These are phyloP conservation scores for Ceratina japonica DNA, from an alignment of 1,140 invertebrate genomes.

Conservation along the genomic window DNA sequence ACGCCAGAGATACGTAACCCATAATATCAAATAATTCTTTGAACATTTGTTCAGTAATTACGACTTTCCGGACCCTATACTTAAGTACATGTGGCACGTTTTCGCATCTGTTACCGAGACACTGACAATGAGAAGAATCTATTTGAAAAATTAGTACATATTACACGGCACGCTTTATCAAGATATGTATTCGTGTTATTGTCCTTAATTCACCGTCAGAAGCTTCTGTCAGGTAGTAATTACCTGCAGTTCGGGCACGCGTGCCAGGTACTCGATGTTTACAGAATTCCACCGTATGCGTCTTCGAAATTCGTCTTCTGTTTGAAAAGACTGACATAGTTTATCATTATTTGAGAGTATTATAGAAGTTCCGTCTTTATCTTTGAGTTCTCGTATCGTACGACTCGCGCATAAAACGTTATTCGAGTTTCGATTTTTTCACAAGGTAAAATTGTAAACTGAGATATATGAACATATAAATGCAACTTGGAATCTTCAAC, in stretches of 20 bases:
- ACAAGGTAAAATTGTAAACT: not conserved
- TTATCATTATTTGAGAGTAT: not conserved
- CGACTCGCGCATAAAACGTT: too few species aligned
- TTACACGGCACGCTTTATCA: constrained; percentile 9
- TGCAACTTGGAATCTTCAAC: not conserved
- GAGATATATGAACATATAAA: too few species aligned
- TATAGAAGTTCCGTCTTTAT: too few species aligned
- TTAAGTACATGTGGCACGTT: not conserved
- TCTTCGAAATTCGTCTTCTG: not conserved
- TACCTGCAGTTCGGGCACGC: constrained; percentile 46
- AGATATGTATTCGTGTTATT: constrained; percentile 33
- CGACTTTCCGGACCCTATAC: too few species aligned
- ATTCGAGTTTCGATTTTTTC: not conserved
- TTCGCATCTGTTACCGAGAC: constrained; percentile 15
- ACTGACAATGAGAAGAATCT: not conserved
- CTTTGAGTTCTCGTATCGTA: too few species aligned
- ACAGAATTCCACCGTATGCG: constrained; percentile 1
- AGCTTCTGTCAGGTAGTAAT: constrained; percentile 57
- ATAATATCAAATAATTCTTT: too few species aligned
- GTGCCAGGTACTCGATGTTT: constrained; percentile 36
- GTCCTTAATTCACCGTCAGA: constrained; percentile 57
- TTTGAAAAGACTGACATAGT: not conserved
- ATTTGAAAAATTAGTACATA: not conserved
- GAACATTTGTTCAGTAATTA: not conserved
- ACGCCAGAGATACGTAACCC: too few species aligned